Percentiles rank a stretch among this genome's conserved stretches.
phyloP scores from a whole-genome alignment of 2,888 invertebrate species.

The Noctua janthina region DNA sequence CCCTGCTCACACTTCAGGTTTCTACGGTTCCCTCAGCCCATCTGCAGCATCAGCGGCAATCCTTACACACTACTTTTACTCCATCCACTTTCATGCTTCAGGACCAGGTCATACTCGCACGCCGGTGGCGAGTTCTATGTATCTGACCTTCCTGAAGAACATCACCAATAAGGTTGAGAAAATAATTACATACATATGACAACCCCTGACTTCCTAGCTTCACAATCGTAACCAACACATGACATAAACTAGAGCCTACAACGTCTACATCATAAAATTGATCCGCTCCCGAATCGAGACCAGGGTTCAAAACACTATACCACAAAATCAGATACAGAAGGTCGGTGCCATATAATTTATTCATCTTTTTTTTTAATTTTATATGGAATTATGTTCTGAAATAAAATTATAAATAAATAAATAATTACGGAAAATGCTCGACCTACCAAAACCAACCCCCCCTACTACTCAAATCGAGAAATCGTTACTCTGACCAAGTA shows the following conservation, averaged over 20 bases:
- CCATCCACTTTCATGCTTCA: neutral
- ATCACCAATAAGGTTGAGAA: neutral
- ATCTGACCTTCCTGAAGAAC: neutral
- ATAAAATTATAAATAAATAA: too few species aligned
- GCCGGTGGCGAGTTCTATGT: neutral
- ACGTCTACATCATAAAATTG: conserved; percentile 77
- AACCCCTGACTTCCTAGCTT: conserved; percentile 65
- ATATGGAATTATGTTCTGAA: too few species aligned
- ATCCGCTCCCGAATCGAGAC: conserved; percentile 71
- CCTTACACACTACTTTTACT: neutral
- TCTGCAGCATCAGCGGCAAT: too few species aligned
- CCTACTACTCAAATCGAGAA: too few species aligned
- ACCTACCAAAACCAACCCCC: too few species aligned
- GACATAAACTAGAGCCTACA: conserved; percentile 75
- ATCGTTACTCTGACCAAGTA: too few species aligned
- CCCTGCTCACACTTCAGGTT: neutral
- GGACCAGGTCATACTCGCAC: neutral
- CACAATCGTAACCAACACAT: conserved; percentile 66
- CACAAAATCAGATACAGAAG: neutral
- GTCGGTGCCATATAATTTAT: neutral
- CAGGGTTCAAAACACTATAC: conserved; percentile 46
- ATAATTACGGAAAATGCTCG: too few species aligned
- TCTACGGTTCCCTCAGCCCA: too few species aligned
- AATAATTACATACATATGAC: neutral
- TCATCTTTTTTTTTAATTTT: too few species aligned